A percentile compares a stretch with the other conserved stretches of the same genome.
phyloP scores from a whole-genome alignment of 2,888 invertebrate species.

The Ennomos erosarius region DNA sequence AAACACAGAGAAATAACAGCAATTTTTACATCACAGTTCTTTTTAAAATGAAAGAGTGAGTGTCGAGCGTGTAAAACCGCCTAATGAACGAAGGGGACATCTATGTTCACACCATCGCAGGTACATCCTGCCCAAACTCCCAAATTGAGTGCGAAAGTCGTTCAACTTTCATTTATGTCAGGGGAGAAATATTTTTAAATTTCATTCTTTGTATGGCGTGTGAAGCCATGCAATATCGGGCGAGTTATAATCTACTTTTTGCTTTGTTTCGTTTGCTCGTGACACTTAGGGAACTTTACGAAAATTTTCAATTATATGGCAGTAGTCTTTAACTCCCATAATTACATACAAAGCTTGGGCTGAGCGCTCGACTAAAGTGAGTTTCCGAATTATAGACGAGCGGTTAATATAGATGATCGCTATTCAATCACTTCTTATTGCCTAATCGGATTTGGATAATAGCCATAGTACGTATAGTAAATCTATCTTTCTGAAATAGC shows the following conservation, averaged over 20 bases:
- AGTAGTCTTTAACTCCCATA: too few relatives aligned
- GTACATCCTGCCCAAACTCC: constrained; percentile 31
- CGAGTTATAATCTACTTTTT: constrained; percentile 25
- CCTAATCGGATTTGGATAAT: too few relatives aligned
- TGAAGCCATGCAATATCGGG: constrained; percentile 8
- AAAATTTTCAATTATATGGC: not conserved
- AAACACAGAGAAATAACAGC: too few relatives aligned
- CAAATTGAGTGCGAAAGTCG: constrained; percentile 38
- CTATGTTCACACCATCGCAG: constrained; percentile 29
- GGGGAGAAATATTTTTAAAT: constrained; percentile 38
- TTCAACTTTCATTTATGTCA: constrained; percentile 41
- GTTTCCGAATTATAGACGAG: not conserved
- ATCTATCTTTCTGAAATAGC: too few relatives aligned
- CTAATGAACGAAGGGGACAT: constrained; percentile 37
- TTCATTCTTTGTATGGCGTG: constrained; percentile 20
- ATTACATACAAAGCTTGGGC: not conserved
- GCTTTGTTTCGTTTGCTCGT: constrained; percentile 14
- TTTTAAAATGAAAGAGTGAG: constrained; percentile 6
- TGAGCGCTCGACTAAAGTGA: not conserved
- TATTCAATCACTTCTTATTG: too few relatives aligned
- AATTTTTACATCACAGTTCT: too few relatives aligned
- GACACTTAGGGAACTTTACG: constrained; percentile 15
- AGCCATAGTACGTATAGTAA: too few relatives aligned
- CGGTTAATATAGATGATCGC: too few relatives aligned
- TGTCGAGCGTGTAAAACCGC: constrained; percentile 12